Percentiles rank a stretch among this genome's conserved stretches.
Evolutionary conservation across 1,140 invertebrate genomes (phyloP).

Genomic region (Eubasilissa regina): DNA sequence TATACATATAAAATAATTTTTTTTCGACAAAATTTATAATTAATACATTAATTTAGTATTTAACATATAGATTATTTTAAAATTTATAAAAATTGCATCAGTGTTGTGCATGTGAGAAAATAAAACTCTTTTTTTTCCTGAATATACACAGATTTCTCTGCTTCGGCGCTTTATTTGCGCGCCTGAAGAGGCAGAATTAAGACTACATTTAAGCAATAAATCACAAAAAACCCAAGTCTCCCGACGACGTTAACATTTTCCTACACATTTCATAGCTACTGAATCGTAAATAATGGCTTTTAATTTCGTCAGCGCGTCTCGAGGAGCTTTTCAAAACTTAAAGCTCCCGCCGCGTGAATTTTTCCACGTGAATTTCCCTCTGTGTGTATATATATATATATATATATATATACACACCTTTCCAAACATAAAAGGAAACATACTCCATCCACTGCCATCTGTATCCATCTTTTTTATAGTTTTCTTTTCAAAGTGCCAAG

Average conservation of each 20-base stretch:
- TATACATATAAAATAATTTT: too few relatives aligned
- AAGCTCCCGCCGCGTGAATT: constrained; percentile 33
- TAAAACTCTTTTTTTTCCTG: not conserved
- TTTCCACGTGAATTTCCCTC: constrained; percentile 44
- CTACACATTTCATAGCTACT: constrained; percentile 39
- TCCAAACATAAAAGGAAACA: constrained; percentile 36
- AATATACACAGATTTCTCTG: not conserved
- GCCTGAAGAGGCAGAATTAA: constrained; percentile 17
- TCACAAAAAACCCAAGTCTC: constrained; percentile 31
- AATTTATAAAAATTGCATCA: too few relatives aligned
- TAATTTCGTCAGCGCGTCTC: constrained; percentile 37
- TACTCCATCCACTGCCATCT: constrained; percentile 27
- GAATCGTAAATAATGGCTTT: constrained; percentile 46
- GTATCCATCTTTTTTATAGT: constrained; percentile 45
- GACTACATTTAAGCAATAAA: constrained; percentile 40
- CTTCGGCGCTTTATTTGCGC: constrained; percentile 8
- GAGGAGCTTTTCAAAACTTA: constrained; percentile 38
- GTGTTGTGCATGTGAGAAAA: too few relatives aligned
- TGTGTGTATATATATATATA: constrained; percentile 14
- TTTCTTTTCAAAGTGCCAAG: constrained; percentile 40
- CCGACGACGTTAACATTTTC: constrained; percentile 37
- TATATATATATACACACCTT: too few relatives aligned
- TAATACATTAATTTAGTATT: too few relatives aligned
- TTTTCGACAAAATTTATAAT: too few relatives aligned
- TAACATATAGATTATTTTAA: too few relatives aligned